Evolutionary conservation across 2,113 vertebrate species (phyloP).

Genomic region (Eolophus roseicapilla): DNA sequence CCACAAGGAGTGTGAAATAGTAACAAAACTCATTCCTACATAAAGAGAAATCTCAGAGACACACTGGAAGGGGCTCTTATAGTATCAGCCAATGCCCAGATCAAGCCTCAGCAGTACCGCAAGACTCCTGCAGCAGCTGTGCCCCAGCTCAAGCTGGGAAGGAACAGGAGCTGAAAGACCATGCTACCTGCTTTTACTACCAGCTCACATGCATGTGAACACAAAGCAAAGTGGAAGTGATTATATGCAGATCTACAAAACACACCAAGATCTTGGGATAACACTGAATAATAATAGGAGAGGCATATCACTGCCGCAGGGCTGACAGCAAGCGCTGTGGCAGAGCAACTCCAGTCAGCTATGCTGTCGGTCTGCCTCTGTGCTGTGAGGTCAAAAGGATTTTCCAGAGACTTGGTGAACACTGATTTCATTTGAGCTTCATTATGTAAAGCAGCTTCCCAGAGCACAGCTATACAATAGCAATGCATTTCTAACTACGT

Average conservation of each 20-base stretch:
- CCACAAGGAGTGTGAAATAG: background rate
- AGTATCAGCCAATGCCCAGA: background rate
- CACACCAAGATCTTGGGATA: background rate
- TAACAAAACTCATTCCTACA: background rate
- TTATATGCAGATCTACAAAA: background rate
- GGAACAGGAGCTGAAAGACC: background rate
- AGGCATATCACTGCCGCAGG: background rate
- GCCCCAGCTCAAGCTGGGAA: background rate
- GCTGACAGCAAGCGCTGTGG: background rate
- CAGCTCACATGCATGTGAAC: background rate
- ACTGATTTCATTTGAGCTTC: background rate
- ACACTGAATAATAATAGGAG: accelerated
- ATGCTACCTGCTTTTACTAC: background rate
- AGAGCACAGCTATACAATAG: background rate
- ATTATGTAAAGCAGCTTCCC: background rate
- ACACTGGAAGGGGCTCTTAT: background rate
- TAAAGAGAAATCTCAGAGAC: background rate
- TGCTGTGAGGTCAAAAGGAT: background rate
- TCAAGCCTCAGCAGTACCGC: background rate
- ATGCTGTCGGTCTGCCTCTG: background rate
- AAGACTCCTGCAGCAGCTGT: background rate
- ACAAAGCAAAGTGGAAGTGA: background rate
- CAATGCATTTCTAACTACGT: background rate
- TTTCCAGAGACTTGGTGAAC: background rate
- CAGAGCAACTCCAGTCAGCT: background rate